Conservation (phyloP, 2,888 invertebrate genomes). For the Leucozona laternaria region DNA sequence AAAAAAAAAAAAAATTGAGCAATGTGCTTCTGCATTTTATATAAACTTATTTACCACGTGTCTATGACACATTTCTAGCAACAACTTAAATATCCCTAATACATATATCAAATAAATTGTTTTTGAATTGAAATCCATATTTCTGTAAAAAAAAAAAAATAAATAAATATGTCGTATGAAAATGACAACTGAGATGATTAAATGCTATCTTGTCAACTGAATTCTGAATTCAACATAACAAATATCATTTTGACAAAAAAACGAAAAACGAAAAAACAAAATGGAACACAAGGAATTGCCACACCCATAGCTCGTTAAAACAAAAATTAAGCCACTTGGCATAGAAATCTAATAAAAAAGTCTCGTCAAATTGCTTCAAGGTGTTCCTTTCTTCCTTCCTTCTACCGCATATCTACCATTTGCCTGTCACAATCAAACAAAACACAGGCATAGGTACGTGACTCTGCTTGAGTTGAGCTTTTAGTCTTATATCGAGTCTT, state of each 20-base stretch:
- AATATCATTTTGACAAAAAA: background rate
- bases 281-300: background rate
- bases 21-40: too few relatives aligned
- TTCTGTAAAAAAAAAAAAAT: background rate
- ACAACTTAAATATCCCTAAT: background rate
- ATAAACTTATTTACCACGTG: too few relatives aligned
- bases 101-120: background rate
- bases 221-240: background rate
- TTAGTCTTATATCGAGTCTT: background rate
- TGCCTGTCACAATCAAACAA: background rate
- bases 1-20: too few relatives aligned
- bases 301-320: background rate
- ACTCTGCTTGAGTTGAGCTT: constrained; percentile 7
- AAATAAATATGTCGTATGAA: background rate
- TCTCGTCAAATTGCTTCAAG: constrained; percentile 17
- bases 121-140: background rate
- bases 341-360: constrained; percentile 5
- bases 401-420: background rate
- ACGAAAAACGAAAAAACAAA: too few relatives aligned
- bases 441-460: background rate
- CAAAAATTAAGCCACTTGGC: constrained; percentile 3
- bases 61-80: too few relatives aligned
- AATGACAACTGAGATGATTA: background rate
- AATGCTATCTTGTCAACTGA: background rate
- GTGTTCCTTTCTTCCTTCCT: too few relatives aligned